Base-by-base conservation (phyloP, 2,888 invertebrate species). In the Tetragonisca angustula region DNA sequence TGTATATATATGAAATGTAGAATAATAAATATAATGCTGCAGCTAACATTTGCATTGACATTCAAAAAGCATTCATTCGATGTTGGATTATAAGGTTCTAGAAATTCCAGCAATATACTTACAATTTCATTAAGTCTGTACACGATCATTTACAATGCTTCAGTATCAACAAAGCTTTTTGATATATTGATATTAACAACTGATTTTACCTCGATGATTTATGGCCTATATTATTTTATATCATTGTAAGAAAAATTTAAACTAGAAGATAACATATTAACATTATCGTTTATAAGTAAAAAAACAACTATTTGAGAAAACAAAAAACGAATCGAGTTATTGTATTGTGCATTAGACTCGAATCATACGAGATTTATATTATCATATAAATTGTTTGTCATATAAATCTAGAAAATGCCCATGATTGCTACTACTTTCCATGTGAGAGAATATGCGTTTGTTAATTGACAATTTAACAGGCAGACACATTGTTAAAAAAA, bases 1-100 rank as follows among this genome's bases (percentile, higher is more conserved):
- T 27, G 21, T 17, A 69, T 59, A 49, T 36, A 43, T 9, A 65
- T 24, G 43, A 65, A 65, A 67, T 73, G 70, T 74, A 72, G 76
- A 82, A 81, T 69, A 80, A 76, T 80, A 76, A 79, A 65, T 86
- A 84, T 84, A 80, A 87, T 81, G 80, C 49, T 62, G 64, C 36
- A 81, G 88, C 86, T 88, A 89, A 84, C 76, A 81, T 80, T 88
- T 74, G 89, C 89, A 88, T 88, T 84, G 79, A 92, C 90, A 92
- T 91, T 85, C 90, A 91, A 85, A 78, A 93, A 93, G 92, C 92
- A 90, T 91, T 91, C 91, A 87, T 89, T 91, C 91, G 86, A 88
- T 89, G 87, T 90, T 69, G 79, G 49, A 75, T 82, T 72, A 69
- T 69, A 69, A 49, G 50, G 67, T 84, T 79, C 76, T 79, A 76